Evolutionary conservation across 2,113 vertebrate species (phyloP), one percentile per base, ranked within the genome.

Genomic region (Cephalopholis sonnerati): DNA sequence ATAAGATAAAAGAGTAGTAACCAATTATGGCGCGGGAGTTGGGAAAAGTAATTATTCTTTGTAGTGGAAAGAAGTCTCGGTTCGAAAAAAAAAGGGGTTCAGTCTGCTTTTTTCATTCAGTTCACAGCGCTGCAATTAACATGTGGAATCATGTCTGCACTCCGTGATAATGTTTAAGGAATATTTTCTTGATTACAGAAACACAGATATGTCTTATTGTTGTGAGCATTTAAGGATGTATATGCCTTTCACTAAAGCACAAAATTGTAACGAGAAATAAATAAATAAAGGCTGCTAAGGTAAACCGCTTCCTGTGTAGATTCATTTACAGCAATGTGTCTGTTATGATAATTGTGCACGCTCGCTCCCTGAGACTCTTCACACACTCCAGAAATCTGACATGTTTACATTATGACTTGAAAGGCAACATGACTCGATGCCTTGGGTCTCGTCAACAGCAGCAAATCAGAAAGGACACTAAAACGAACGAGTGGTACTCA

Each of bases 1-100:
- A 94, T 93, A 93, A 93, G 93, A 94, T 94, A 93, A 94, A 94
- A 94, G 92, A 92, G 90, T 93, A 75, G 89, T 93, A 94, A 91
- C 89, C 93, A 94, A 94, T 94, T 94, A 94, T 85, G 85, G 88
- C 5, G 58, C 68, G 12, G 82, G 88, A 94, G 90, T 90, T 89
- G 85, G 83, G 82, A 92, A 93, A 93, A 92, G 93, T 92, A 93
- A 94, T 94, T 94, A 93, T 91, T 94, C 93, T 93, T 94, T 94
- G 92, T 93, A 89, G 92, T 91, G 87, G 87, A 87, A 86, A 90
- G 86, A 91, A 89, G 90, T 89, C 85, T 87, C 22, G 61, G 71
- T 75, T 77, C 8, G 66, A 70, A 68, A 81, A 81, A 84, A 71
- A n/a, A 71, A 69, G 65, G 29, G 46, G 51, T 51, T 76, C 20